These are phyloP conservation scores for Popillia japonica DNA, from an alignment of 1,140 invertebrate species.

Conservation along the genomic window DNA sequence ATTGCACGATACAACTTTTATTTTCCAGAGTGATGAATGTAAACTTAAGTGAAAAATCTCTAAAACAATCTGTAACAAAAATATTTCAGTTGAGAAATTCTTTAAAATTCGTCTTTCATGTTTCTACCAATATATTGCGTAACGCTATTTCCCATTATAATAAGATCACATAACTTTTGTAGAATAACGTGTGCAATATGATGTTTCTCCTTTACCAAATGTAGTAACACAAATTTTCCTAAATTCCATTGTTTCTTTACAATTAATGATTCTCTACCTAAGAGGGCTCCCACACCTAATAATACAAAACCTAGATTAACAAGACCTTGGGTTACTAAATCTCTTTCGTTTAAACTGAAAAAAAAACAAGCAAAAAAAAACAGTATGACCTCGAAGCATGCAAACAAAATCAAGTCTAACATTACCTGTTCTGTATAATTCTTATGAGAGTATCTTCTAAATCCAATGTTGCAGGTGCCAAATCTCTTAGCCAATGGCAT, in stretches of 20 bases:
- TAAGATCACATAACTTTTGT: conserved; percentile 62
- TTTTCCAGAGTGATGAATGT: conserved; percentile 63
- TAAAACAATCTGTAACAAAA: conserved; percentile 63
- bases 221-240: conserved; percentile 63
- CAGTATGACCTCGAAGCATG: not conserved
- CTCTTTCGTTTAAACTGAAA: conserved; percentile 64
- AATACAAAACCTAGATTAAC: conserved; percentile 65
- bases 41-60: conserved; percentile 61
- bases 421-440: conserved; percentile 21
- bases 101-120: not conserved
- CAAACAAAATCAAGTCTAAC: not conserved
- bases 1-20: conserved; percentile 59
- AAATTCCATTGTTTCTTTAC: conserved; percentile 60
- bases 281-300: conserved; percentile 56
- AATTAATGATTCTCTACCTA: conserved; percentile 53
- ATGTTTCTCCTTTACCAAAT: conserved; percentile 62
- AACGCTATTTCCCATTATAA: conserved; percentile 59
- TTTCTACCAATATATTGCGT: conserved; percentile 64
- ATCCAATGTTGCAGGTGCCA: conserved; percentile 56
- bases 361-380: conserved; percentile 43
- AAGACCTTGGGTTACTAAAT: conserved; percentile 64
- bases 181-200: conserved; percentile 62
- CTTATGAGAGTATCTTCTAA: conserved; percentile 56
- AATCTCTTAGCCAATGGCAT: conserved; percentile 65
- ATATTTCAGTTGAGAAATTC: not conserved